Conservation (phyloP, 2,797 vertebrate genomes). For the Aulostomus chinensis region DNA sequence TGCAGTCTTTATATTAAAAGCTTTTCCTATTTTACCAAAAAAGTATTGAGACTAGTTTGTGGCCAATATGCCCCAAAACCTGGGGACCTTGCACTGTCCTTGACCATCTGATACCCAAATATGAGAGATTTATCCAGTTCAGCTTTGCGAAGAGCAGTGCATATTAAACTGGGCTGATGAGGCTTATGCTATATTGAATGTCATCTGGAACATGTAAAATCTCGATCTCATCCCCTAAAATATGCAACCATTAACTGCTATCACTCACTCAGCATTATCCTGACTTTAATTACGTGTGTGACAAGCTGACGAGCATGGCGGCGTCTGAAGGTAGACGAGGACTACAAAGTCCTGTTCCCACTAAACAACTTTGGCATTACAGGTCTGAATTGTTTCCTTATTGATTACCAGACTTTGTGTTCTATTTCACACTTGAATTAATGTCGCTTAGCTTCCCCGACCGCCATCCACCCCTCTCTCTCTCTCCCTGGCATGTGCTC, state of each 20-base stretch:
- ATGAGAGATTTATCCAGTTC: slow-evolving; percentile 38
- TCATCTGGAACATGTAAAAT: slow-evolving; percentile 70
- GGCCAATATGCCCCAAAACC: not conserved
- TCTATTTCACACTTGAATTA: slow-evolving; percentile 81
- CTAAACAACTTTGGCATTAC: slow-evolving; percentile 63
- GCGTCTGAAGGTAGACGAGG: slow-evolving; percentile 71
- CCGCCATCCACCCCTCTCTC: slow-evolving; percentile 33
- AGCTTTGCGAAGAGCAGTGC: slow-evolving; percentile 44
- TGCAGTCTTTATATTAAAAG: too few relatives aligned
- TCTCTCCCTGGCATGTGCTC: slow-evolving; percentile 67
- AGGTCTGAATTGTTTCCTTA: slow-evolving; percentile 71
- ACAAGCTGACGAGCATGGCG: slow-evolving; percentile 64
- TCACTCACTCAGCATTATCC: slow-evolving; percentile 73
- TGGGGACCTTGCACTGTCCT: slow-evolving; percentile 53
- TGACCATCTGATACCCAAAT: slow-evolving; percentile 50
- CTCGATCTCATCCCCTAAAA: slow-evolving; percentile 67
- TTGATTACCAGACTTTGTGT: slow-evolving; percentile 78
- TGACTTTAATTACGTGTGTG: slow-evolving; percentile 76
- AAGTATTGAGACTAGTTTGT: not conserved
- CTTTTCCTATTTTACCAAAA: not conserved
- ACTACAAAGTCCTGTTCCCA: slow-evolving; percentile 57
- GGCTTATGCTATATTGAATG: slow-evolving; percentile 73
- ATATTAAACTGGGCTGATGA: slow-evolving; percentile 57
- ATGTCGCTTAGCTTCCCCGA: slow-evolving; percentile 65
- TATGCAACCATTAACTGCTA: slow-evolving; percentile 69